These are phyloP conservation scores for Festucalex cinctus DNA, from an alignment of 2,113 vertebrate species.

Conservation along the genomic window DNA sequence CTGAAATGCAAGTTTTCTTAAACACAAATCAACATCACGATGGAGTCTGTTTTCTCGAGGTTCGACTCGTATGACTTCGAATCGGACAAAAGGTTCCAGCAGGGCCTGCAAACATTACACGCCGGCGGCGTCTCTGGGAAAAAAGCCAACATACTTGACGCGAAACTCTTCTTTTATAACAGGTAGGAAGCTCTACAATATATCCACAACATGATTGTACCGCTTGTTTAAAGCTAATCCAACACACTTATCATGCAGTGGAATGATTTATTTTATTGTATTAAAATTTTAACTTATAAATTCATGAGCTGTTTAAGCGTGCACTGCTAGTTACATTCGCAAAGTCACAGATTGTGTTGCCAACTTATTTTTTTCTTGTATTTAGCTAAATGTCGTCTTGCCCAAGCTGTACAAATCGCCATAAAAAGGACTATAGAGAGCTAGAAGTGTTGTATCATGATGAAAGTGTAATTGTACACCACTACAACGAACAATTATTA, in stretches of 20 bases:
- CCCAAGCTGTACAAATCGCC: too few species aligned
- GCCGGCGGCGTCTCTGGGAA: not conserved
- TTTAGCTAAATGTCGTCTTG: too few species aligned
- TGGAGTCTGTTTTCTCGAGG: constrained; percentile 59
- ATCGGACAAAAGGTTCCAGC: constrained; percentile 50
- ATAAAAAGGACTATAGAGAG: too few species aligned
- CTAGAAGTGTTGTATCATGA: too few species aligned
- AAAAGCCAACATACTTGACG: constrained; percentile 34
- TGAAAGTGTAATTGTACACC: too few species aligned
- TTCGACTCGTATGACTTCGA: constrained; percentile 66
- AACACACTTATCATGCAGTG: not conserved
- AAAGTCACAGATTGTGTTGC: too few species aligned
- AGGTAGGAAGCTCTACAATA: constrained; percentile 36
- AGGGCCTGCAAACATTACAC: constrained; percentile 43
- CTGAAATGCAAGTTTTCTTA: too few species aligned
- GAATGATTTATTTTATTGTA: too few species aligned
- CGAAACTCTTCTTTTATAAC: constrained; percentile 71
- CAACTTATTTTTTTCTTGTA: too few species aligned
- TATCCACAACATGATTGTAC: not conserved
- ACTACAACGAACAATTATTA: not conserved
- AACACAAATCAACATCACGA: not conserved
- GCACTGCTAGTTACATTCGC: too few species aligned
- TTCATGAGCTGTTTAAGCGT: not conserved
- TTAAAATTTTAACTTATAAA: not conserved
- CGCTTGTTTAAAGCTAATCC: not conserved